Conservation (phyloP, 2,888 invertebrate species). For the Ctenicera cuprea region DNA sequence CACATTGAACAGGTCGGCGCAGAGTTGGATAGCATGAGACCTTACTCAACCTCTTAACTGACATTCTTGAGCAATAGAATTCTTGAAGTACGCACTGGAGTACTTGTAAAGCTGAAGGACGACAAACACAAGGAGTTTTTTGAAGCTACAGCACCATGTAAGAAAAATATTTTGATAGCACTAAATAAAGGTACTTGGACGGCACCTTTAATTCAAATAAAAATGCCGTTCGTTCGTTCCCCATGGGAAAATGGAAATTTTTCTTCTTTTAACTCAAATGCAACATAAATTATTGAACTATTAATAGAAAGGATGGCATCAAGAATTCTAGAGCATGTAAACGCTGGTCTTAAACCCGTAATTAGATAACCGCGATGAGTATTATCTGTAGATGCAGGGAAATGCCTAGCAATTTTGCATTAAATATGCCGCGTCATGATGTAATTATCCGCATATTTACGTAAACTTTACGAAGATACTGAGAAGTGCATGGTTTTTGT, state of each 20-base stretch:
- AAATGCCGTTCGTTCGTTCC: not conserved
- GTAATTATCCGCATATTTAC: not conserved
- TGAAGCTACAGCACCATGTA: not conserved
- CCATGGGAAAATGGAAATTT: no score
- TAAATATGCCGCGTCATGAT: not conserved
- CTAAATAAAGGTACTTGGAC: constrained; percentile 15
- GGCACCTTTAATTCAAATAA: not conserved
- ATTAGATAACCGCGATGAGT: constrained; percentile 8
- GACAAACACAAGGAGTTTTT: constrained; percentile 7
- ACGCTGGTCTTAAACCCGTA: not conserved
- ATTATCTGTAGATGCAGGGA: constrained; percentile 15
- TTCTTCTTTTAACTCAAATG: no score
- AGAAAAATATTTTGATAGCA: constrained; percentile 28
- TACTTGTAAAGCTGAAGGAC: constrained; percentile 2
- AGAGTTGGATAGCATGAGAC: not conserved
- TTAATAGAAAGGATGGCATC: constrained; percentile 8
- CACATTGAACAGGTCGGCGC: not conserved
- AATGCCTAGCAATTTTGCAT: constrained; percentile 14
- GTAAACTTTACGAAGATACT: no score
- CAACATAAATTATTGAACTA: not conserved
- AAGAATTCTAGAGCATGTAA: constrained; percentile 1
- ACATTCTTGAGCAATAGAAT: constrained; percentile 6
- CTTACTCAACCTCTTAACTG: constrained; percentile 6
- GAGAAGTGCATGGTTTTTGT: no score
- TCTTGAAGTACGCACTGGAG: constrained; percentile 16